Base-by-base conservation (phyloP, 2,797 vertebrate genomes). In the Eulemur albifrons region DNA sequence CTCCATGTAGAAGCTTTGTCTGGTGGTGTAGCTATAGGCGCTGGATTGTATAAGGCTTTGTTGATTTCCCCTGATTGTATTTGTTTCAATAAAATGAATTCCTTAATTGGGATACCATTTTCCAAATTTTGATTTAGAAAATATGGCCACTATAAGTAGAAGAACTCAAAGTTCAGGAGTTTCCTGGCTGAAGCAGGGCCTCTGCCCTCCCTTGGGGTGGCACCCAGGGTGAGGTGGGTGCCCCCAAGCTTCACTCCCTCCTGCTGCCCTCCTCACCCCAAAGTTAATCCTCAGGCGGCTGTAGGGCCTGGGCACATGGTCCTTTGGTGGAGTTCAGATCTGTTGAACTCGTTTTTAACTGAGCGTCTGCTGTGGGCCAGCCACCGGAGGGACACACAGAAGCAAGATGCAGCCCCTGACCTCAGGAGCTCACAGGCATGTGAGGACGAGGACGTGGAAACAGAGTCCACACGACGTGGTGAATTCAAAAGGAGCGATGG, bases 271-370 rank as follows among this genome's bases (percentile, higher is more conserved):
- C 23, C n/a, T 45, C 7, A 38, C 0, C 75, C 7, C 63, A 50
- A 84, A 84, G 94, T 48, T 23, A 70, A 23, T 81, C 14, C 35
- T 0, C 1, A 57, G 96, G 96, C 94, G 95, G 89, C 96, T 92
- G 81, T 10, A 12, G 38, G 7, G 20, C 57, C 43, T 77, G 2
- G 27, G 0, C 20, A 17, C 50, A 6, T 0, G 32, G 65, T 5
- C 11, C 4, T 52, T 38, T 38, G 40, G n/a, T 2, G 4, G 38
- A 79, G 30, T 4, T 32, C 5, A 54, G 2, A 30, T 76, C n/a
- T 67, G 57, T 43, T 52, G 38, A 79, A 67, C 43, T 32, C 59
- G 20, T 10, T 59, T 89, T 85, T 48, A 38, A 0, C 52, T 20
- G 1, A 89, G 21, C 6, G 4, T 11, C 32, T 75, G 1, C 45